Percentiles rank a stretch among this genome's conserved stretches.
Conservation (phyloP, 2,888 invertebrate species). For the Teinopalpus imperialis region DNA sequence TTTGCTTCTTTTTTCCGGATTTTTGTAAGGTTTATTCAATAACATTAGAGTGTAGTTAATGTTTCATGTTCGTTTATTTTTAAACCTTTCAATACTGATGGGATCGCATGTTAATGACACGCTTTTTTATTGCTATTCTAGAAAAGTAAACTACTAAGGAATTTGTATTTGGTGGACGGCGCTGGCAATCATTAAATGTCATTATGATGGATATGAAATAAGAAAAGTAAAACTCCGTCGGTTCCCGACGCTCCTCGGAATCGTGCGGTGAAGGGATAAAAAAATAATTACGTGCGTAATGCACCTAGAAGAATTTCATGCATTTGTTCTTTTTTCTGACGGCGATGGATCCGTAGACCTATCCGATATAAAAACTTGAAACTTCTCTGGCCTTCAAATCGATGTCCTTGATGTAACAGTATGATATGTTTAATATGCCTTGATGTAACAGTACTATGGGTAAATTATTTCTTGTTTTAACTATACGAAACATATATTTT, state of each 20-base stretch:
- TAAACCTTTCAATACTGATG: too few species aligned
- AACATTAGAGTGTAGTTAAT: too few species aligned
- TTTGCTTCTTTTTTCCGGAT: too few species aligned
- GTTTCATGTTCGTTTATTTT: too few species aligned
- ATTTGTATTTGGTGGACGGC: constrained; percentile 15
- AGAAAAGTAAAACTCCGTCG: constrained; percentile 16
- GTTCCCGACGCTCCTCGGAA: constrained; percentile 14
- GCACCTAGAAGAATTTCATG: constrained; percentile 25
- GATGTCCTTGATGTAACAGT: too few species aligned
- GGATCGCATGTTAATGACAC: constrained; percentile 5
- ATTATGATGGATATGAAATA: constrained; percentile 24
- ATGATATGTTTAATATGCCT: too few species aligned
- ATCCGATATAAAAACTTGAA: constrained; percentile 20
- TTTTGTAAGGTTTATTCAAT: too few species aligned
- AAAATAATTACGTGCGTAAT: constrained; percentile 27
- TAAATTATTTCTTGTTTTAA: too few species aligned
- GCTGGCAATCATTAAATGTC: constrained; percentile 22
- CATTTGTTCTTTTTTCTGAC: constrained; percentile 15
- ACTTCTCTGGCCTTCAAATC: constrained; percentile 8
- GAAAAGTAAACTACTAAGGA: constrained; percentile 3
- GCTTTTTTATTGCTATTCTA: constrained; percentile 5
- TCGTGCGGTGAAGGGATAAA: constrained; percentile 20
- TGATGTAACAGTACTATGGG: too few species aligned
- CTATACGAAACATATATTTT: too few species aligned
- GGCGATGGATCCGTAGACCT: constrained; percentile 2